These are phyloP conservation scores for Aethina tumida DNA, from an alignment of 1,140 invertebrate species.

Conservation along the genomic window DNA sequence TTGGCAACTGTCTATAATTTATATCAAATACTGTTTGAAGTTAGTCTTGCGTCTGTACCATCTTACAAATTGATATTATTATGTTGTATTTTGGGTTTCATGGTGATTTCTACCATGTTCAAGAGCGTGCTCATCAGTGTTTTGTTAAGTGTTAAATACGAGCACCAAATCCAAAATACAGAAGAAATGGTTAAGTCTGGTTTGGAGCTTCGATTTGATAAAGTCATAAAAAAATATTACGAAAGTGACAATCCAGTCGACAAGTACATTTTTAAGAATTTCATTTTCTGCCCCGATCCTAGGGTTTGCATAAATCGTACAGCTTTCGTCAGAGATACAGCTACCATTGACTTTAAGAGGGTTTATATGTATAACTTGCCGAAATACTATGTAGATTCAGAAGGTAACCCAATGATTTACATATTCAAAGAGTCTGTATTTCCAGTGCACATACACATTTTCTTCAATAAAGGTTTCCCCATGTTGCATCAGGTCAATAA, in stretches of 20 bases:
- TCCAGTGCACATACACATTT: not conserved
- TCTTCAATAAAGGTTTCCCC: not conserved
- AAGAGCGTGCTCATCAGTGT: not conserved
- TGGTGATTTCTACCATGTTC: too few species aligned
- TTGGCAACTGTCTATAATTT: not conserved
- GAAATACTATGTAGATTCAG: constrained; percentile 1
- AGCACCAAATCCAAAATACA: not conserved
- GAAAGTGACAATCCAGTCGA: not conserved
- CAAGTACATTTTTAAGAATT: not conserved
- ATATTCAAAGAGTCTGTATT: not conserved
- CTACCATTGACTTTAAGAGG: not conserved
- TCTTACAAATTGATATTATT: not conserved
- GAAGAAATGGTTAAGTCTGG: not conserved
- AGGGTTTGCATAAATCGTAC: constrained; percentile 1
- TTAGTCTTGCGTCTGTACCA: not conserved
- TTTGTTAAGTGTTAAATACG: not conserved
- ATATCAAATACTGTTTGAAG: not conserved
- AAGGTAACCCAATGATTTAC: not conserved
- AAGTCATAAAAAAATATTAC: not conserved
- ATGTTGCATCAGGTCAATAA: not conserved
- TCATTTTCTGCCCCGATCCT: not conserved
- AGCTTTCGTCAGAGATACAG: not conserved
- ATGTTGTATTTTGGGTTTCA: too few species aligned
- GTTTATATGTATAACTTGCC: not conserved
- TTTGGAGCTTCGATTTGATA: not conserved